Conservation (phyloP, 2,888 invertebrate genomes). For the Lottia scabra region DNA sequence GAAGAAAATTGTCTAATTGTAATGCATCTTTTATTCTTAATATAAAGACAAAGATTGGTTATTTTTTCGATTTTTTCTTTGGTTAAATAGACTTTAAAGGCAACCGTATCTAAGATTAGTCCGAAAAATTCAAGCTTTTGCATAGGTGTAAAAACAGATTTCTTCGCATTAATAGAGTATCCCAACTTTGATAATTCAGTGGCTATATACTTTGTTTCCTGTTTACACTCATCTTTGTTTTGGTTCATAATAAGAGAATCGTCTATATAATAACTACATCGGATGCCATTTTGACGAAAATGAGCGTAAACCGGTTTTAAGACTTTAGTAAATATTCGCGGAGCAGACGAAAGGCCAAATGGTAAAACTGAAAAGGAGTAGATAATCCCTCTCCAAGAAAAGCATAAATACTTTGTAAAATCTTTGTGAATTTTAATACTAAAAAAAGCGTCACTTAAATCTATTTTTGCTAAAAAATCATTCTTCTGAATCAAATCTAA, state of each 20-base stretch:
- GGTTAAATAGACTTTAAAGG: slow-evolving; percentile 2
- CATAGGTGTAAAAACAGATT: not conserved
- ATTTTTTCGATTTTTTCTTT: not conserved
- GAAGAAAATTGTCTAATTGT: not conserved
- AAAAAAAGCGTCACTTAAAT: slow-evolving; percentile 17
- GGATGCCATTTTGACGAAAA: slow-evolving; percentile 8
- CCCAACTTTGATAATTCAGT: not conserved
- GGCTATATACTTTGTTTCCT: not conserved
- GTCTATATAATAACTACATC: slow-evolving; percentile 9
- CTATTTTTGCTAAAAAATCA: slow-evolving; percentile 9
- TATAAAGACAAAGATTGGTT: not conserved
- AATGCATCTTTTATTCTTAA: not conserved
- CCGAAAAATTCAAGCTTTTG: slow-evolving; percentile 4
- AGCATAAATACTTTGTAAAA: slow-evolving; percentile 7
- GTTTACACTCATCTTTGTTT: not conserved
- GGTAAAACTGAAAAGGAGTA: slow-evolving; percentile 4
- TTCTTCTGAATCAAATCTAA: slow-evolving; percentile 13
- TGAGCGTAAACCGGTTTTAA: not conserved
- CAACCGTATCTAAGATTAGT: not conserved
- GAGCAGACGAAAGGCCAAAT: slow-evolving; percentile 12
- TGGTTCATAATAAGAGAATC: not conserved
- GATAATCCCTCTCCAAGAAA: slow-evolving; percentile 7
- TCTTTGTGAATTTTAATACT: slow-evolving; percentile 10
- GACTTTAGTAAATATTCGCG: slow-evolving; percentile 11
- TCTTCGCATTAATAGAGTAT: slow-evolving; percentile 5